Conservation (phyloP, 2,797 vertebrate species). For the Myotis planiceps region DNA sequence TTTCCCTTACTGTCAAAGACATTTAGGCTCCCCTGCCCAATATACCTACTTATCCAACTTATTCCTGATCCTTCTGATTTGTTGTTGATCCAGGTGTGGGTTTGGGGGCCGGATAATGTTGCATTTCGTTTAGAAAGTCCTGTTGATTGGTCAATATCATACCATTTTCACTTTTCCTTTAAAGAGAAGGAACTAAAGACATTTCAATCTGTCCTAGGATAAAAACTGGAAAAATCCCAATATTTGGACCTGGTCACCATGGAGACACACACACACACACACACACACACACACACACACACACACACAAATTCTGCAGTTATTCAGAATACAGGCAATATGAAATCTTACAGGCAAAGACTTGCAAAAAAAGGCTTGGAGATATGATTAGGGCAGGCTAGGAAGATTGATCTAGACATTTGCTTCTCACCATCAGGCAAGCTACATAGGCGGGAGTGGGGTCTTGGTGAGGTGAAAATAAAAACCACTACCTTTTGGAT, state of each 20-base stretch:
- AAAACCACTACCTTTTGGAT: not conserved
- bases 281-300: not conserved
- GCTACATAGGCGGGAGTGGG: not conserved
- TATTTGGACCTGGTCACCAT: slow-evolving; percentile 40
- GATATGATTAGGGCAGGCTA: not conserved
- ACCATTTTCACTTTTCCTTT: slow-evolving; percentile 1
- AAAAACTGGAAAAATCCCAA: not conserved
- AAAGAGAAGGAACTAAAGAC: not conserved
- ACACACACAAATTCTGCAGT: not conserved
- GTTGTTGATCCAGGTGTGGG: not conserved
- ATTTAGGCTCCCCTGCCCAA: not conserved
- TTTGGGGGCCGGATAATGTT: not conserved
- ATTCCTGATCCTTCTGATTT: slow-evolving; percentile 2
- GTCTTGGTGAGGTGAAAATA: not conserved
- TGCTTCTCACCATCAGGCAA: not conserved
- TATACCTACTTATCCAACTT: not conserved
- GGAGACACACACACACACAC: not conserved
- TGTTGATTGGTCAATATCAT: not conserved
- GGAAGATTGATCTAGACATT: not conserved
- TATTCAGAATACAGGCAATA: not conserved
- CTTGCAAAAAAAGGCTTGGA: not conserved
- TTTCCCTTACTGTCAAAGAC: not conserved
- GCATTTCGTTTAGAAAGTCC: not conserved
- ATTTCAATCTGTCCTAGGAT: not conserved
- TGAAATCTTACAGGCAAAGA: not conserved